A percentile compares a stretch with the other conserved stretches of the same genome.
These are phyloP conservation scores for Hystrix brachyura DNA, from an alignment of 2,113 vertebrate genomes.

Conservation along the genomic window DNA sequence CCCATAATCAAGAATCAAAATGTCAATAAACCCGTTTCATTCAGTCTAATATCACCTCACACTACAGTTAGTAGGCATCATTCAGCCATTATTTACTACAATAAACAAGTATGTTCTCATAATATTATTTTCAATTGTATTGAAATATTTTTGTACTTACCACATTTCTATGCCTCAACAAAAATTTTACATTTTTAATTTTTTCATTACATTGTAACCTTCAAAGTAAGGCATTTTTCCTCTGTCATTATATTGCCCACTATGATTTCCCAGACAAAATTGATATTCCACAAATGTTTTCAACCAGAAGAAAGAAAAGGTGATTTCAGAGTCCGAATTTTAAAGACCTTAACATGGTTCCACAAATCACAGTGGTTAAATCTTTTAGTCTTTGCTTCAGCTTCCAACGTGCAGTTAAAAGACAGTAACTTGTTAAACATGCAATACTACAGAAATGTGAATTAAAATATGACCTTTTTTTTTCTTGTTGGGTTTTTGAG, in stretches of 20 bases:
- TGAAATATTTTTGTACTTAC: not conserved
- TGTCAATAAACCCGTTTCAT: not conserved
- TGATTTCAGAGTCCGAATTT: not conserved
- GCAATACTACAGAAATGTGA: not conserved
- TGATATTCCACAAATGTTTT: not conserved
- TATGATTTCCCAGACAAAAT: not conserved
- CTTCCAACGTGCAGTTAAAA: not conserved
- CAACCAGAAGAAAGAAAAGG: not conserved
- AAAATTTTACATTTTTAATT: not conserved
- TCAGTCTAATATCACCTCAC: not conserved
- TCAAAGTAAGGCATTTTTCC: not conserved
- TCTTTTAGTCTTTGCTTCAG: not conserved
- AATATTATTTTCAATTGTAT: constrained; percentile 20
- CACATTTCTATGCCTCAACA: not conserved
- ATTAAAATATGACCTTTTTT: not conserved
- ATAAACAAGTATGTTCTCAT: not conserved
- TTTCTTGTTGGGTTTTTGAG: too few relatives aligned
- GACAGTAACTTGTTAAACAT: not conserved
- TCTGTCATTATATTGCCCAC: not conserved
- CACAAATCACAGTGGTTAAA: not conserved
- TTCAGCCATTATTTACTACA: not conserved
- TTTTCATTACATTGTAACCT: not conserved
- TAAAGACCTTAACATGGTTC: not conserved
- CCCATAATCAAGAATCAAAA: not conserved
- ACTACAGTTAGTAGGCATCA: not conserved